A percentile compares a stretch with the other conserved stretches of the same genome.
These are phyloP conservation scores for Numida meleagris DNA, from an alignment of 2,113 vertebrate species.

Conservation along the genomic window DNA sequence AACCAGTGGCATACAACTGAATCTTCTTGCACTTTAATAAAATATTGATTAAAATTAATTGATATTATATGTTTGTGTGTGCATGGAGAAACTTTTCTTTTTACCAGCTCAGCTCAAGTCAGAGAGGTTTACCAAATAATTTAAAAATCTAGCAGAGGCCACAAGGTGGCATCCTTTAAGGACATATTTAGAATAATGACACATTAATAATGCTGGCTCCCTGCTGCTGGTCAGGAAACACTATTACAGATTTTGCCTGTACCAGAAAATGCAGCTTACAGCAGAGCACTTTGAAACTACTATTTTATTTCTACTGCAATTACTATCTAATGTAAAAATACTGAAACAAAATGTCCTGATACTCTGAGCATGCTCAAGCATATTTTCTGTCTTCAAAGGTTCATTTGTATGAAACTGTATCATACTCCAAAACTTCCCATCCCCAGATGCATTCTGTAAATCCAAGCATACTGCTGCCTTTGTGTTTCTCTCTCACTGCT, in stretches of 20 bases:
- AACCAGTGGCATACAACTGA: neutral
- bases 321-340: neutral
- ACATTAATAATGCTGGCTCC: neutral
- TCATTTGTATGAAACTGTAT: neutral
- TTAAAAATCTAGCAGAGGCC: neutral
- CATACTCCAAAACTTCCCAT: neutral
- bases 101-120: neutral
- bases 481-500: neutral
- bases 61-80: neutral
- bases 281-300: neutral
- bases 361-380: neutral
- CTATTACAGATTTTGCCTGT: neutral
- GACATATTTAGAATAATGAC: neutral
- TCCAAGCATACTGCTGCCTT: neutral
- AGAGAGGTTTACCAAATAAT: neutral
- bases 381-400: neutral
- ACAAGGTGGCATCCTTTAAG: slow-evolving; percentile 70
- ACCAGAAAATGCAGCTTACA: neutral
- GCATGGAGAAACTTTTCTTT: neutral
- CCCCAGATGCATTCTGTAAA: neutral
- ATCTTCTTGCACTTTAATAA: rapidly evolving
- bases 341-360: neutral
- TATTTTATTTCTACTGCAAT: neutral
- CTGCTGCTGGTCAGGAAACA: rapidly evolving
- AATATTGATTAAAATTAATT: neutral